Conservation (phyloP, 2,888 invertebrate genomes). For the Pristionchus japonicus region DNA sequence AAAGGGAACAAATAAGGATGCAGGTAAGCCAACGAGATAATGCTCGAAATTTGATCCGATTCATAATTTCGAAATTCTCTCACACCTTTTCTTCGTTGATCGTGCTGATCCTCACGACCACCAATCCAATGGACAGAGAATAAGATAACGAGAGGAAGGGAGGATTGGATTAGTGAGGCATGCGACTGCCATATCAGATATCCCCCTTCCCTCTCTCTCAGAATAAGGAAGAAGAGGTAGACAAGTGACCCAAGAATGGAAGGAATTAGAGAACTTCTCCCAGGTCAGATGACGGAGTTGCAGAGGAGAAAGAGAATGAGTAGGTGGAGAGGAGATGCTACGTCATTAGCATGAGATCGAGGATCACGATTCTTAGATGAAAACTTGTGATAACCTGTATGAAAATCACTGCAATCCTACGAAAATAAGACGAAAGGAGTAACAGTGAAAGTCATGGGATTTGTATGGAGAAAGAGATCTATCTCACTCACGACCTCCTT, state of each 20-base stretch:
- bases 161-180: not conserved
- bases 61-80: not conserved
- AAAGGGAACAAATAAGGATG: not conserved
- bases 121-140: not conserved
- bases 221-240: slow-evolving; percentile 2
- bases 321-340: not conserved
- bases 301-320: not conserved
- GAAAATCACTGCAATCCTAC: too few relatives aligned
- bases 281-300: not conserved
- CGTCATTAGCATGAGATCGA: not conserved
- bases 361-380: too few relatives aligned
- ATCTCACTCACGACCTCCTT: not conserved
- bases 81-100: not conserved
- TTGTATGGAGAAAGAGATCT: not conserved
- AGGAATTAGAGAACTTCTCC: slow-evolving; percentile 3
- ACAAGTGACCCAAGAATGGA: not conserved
- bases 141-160: not conserved
- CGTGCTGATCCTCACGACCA: not conserved
- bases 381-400: too few relatives aligned
- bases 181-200: slow-evolving; percentile 2
- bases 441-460: not conserved
- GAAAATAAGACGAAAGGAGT: too few relatives aligned
- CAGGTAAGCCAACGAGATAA: not conserved
- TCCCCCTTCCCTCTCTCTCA: not conserved
- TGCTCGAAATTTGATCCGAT: not conserved